Evolutionary conservation across 2,888 invertebrate genomes (phyloP).

Genomic region (Hypselothyrea guttata): DNA sequence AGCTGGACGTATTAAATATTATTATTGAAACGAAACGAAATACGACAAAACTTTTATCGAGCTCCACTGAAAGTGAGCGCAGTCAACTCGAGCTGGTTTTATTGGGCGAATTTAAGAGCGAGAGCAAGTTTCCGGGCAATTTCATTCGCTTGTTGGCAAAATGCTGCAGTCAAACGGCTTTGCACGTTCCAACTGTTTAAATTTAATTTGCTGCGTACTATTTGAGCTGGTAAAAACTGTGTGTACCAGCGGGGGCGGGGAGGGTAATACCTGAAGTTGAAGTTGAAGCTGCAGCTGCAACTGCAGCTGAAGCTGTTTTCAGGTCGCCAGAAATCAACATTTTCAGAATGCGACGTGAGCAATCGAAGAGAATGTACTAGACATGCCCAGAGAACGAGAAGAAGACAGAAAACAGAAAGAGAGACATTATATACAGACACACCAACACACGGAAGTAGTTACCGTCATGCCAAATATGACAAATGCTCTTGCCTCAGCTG

Average conservation of each 20-base stretch:
- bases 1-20: slow-evolving; percentile 29
- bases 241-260: background rate
- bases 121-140: slow-evolving; percentile 45
- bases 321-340: slow-evolving; percentile 74
- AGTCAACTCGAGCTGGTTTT: slow-evolving; percentile 17
- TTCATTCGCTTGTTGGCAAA: slow-evolving; percentile 30
- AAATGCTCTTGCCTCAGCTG: slow-evolving; percentile 37
- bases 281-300: background rate
- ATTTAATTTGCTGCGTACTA: slow-evolving; percentile 64
- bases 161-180: slow-evolving; percentile 41
- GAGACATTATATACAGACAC: background rate
- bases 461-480: slow-evolving; percentile 74
- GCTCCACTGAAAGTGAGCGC: background rate
- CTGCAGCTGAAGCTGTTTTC: slow-evolving; percentile 48
- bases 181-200: slow-evolving; percentile 71
- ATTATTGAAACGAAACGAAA: slow-evolving; percentile 26
- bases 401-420: background rate
- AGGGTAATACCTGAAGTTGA: background rate
- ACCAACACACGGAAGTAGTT: slow-evolving; percentile 70
- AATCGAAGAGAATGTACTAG: slow-evolving; percentile 69
- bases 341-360: slow-evolving; percentile 56
- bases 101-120: slow-evolving; percentile 44
- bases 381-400: background rate
- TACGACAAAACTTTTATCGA: slow-evolving; percentile 21
- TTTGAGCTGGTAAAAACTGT: background rate